Conservation (phyloP, 2,113 vertebrate genomes). For the Malurus elegans region DNA sequence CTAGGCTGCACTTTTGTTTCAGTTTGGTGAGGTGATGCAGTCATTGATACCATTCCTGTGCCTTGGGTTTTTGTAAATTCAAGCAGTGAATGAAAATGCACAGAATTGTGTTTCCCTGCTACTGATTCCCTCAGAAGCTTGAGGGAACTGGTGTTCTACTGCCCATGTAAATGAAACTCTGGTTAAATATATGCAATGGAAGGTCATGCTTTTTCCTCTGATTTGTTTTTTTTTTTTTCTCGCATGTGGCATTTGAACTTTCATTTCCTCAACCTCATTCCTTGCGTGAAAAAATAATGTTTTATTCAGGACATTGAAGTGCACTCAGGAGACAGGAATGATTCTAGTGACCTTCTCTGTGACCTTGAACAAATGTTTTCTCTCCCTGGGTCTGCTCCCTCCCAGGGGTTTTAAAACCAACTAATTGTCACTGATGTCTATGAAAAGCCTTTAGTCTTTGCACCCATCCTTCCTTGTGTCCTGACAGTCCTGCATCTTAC, state of each 20-base stretch:
- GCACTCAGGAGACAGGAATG: neutral
- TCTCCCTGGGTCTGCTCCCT: neutral
- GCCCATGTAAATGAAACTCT: neutral
- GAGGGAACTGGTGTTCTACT: neutral
- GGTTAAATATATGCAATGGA: neutral
- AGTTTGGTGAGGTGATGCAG: neutral
- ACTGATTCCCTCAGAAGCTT: neutral
- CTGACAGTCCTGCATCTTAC: neutral
- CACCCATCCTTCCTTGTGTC: neutral
- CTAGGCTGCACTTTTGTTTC: neutral
- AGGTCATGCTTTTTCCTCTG: neutral
- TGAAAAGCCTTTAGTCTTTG: neutral
- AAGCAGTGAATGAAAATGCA: neutral
- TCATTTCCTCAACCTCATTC: neutral
- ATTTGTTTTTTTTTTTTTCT: neutral
- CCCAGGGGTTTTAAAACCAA: neutral
- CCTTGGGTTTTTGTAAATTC: neutral
- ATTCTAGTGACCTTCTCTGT: neutral
- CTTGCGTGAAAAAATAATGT: neutral
- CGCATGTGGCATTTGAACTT: neutral
- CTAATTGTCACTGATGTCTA: neutral
- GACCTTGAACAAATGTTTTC: slow-evolving; percentile 32
- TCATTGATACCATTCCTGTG: neutral
- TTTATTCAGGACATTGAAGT: neutral
- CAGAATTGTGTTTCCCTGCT: neutral